phyloP scores from a whole-genome alignment of 2,888 invertebrate genomes.

The Drosophila tripunctata region DNA sequence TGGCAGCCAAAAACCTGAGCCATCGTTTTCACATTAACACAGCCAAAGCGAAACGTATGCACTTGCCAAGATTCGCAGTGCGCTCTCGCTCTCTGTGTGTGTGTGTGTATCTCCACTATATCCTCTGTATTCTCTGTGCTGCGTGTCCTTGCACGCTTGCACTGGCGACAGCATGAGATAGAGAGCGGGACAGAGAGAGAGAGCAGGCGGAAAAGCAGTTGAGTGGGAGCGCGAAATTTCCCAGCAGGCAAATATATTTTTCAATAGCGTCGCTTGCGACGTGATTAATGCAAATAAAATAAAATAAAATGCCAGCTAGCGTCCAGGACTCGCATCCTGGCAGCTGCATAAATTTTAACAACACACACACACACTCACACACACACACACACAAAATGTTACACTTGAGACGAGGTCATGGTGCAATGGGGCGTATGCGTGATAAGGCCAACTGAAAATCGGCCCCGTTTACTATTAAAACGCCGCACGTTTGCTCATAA shows the following conservation, averaged over 20 bases:
- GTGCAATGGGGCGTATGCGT: constrained; percentile 65
- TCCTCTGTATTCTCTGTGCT: constrained; percentile 23
- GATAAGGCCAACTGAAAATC: constrained; percentile 57
- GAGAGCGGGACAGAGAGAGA: background rate
- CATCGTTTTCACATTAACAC: constrained; percentile 80
- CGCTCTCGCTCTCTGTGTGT: too few species aligned
- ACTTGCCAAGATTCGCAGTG: constrained; percentile 69
- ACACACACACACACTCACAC: constrained; percentile 32
- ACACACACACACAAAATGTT: constrained; percentile 64
- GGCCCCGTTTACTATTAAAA: constrained; percentile 64
- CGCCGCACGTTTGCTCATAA: constrained; percentile 75
- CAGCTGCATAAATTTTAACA: constrained; percentile 73
- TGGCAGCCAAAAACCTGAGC: constrained; percentile 73
- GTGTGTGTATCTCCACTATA: background rate
- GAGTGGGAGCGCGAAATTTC: constrained; percentile 68
- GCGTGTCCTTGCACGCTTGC: constrained; percentile 57
- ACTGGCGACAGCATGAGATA: background rate
- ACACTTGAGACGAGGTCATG: constrained; percentile 68
- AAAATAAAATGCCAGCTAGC: constrained; percentile 68
- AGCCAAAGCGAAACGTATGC: constrained; percentile 79
- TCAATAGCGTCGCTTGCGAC: constrained; percentile 78
- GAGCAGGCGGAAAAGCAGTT: background rate
- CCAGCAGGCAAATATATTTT: constrained; percentile 80
- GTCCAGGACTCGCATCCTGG: constrained; percentile 51
- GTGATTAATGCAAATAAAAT: constrained; percentile 80